Percentiles rank a stretch among this genome's conserved stretches.
These are phyloP conservation scores for Leptopilina myrica DNA, from an alignment of 2,888 invertebrate species.

Conservation along the genomic window DNA sequence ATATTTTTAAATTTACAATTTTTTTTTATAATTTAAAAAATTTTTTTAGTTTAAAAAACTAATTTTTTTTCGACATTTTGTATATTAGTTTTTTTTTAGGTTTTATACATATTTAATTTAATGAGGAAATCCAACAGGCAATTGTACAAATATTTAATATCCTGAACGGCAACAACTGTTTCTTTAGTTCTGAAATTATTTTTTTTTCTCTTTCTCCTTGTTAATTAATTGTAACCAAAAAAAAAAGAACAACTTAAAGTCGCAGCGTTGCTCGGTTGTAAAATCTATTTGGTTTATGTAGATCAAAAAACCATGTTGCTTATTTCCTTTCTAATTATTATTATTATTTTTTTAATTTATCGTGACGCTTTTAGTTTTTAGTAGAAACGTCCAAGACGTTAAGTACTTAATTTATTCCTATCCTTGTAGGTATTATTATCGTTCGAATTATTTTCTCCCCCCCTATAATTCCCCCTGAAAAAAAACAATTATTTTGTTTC, in stretches of 20 bases:
- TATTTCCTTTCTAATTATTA: constrained; percentile 40
- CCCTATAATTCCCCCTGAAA: no score
- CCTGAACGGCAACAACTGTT: constrained; percentile 45
- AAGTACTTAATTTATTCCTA: constrained; percentile 75
- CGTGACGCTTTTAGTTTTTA: constrained; percentile 55
- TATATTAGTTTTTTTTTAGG: constrained; percentile 6
- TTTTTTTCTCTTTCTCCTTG: constrained; percentile 51
- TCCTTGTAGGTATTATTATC: constrained; percentile 40
- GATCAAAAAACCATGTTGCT: constrained; percentile 13
- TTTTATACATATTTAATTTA: neutral
- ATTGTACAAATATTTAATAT: constrained; percentile 13
- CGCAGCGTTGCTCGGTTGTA: constrained; percentile 30
- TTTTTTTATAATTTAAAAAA: no score
- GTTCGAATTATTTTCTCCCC: constrained; percentile 42
- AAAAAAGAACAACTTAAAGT: constrained; percentile 37
- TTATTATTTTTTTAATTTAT: constrained; percentile 8
- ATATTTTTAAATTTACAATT: no score
- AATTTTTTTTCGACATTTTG: neutral
- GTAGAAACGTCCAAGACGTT: constrained; percentile 58
- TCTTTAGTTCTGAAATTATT: constrained; percentile 49
- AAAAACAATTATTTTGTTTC: constrained; percentile 21
- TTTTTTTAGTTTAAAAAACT: no score
- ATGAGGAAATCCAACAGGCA: constrained; percentile 11
- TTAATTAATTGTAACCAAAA: constrained; percentile 57
- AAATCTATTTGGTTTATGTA: constrained; percentile 34